Conservation (phyloP, 2,888 invertebrate genomes). For the Drosophila imparisetae region DNA sequence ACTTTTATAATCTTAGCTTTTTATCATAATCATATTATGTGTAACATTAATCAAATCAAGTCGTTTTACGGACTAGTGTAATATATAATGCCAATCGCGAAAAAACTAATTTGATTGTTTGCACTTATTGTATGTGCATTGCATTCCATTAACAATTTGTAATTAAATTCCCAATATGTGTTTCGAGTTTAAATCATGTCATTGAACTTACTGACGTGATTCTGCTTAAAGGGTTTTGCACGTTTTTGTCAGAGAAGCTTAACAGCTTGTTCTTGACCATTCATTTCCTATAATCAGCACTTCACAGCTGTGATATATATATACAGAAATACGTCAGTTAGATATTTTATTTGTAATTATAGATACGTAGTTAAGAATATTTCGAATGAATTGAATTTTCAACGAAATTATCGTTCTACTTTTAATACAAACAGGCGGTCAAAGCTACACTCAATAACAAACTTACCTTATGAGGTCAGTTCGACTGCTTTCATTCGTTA, state of each 20-base stretch:
- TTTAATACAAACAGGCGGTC: background rate
- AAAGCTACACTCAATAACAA: background rate
- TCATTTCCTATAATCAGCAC: conserved; percentile 6
- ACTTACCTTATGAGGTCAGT: background rate
- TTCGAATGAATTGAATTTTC: background rate
- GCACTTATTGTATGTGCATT: conserved; percentile 16
- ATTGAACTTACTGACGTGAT: conserved; percentile 33
- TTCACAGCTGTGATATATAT: background rate
- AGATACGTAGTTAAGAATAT: background rate
- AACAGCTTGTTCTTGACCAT: conserved; percentile 4
- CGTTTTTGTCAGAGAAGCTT: conserved; percentile 4
- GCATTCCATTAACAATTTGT: conserved; percentile 24
- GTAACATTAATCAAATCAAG: background rate
- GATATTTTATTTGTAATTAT: background rate
- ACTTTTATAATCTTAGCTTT: background rate
- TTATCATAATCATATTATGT: background rate
- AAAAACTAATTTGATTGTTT: background rate
- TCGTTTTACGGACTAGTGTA: background rate
- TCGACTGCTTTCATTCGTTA: background rate
- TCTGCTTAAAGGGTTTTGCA: conserved; percentile 11
- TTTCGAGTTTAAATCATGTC: conserved; percentile 36
- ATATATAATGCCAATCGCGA: background rate
- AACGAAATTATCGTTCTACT: background rate
- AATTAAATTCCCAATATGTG: conserved; percentile 20
- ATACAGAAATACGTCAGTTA: background rate